Evolutionary conservation across 2,797 vertebrate species (phyloP), one percentile per base, ranked within the genome.

Genomic region (Parotocinclus haroldoi): DNA sequence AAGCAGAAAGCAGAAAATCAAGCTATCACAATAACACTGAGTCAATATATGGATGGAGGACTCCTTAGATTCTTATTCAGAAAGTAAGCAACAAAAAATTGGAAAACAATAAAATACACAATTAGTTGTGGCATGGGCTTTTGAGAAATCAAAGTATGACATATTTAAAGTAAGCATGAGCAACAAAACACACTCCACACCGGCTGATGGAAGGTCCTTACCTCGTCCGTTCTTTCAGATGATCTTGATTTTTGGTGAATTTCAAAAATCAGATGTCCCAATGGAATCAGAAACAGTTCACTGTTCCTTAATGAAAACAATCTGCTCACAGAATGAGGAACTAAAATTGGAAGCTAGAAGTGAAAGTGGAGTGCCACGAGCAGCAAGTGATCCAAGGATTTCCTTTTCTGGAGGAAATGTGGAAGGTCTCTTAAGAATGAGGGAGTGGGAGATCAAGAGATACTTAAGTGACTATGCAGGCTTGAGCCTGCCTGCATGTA

Each of bases 251-350:
- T 27, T 27, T 27, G 27, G 27, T 27, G 27, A 5, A 27, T 5
- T 27, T 27, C 27, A 27, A 27, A 27, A 27, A 27, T 2, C 27
- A 5, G 27, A 27, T 27, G 27, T 27, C 27, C 27, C 27, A 2
- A 27, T 27, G 27, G 27, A 27, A 27, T 27, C 27, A 27, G 83
- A 77, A 37, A 75, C 82, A 81, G 80, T 80, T 80, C 78, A 82
- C 71, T 71, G 67, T 77, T 77, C 75, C 79, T 78, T 89, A 89
- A 92, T 87, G 84, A 86, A 89, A 87, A 84, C 83, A 71, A 40
- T 11, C 68, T 58, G 18, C 45, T 57, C 55, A n/a, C 12, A 11
- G 58, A 56, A 54, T 63, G 49, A 51, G n/a, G 16, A 27, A 27
- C 27, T 3, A 11, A 42, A 72, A 52, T 16, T 1, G 7, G 17